Percentiles rank a stretch among this genome's conserved stretches.
phyloP scores from a whole-genome alignment of 2,888 invertebrate genomes.

The Drosophila hamatofila region DNA sequence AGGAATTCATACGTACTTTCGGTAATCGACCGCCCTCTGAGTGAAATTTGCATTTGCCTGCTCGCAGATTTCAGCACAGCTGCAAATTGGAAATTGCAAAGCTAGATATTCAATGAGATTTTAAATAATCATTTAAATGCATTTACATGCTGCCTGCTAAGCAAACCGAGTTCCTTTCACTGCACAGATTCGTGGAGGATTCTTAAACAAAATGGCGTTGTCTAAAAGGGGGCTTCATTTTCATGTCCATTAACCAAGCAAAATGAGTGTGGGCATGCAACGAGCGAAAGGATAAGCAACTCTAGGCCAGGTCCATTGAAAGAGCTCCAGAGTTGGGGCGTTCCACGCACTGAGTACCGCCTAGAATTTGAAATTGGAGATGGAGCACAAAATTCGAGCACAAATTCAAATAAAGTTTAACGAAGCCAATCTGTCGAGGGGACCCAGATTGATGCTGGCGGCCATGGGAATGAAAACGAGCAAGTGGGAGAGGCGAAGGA shows the following conservation, averaged over 20 bases:
- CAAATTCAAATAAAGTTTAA: constrained; percentile 80
- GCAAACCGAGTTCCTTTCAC: constrained; percentile 13
- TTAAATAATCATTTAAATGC: background rate
- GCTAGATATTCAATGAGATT: background rate
- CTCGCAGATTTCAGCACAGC: constrained; percentile 58
- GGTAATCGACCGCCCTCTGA: constrained; percentile 31
- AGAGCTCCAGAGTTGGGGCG: constrained; percentile 9
- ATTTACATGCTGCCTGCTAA: background rate
- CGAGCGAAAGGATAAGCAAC: constrained; percentile 71
- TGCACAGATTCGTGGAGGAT: background rate
- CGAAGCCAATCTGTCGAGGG: constrained; percentile 73
- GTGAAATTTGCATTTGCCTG: constrained; percentile 57
- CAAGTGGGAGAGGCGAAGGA: background rate
- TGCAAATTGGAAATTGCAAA: constrained; percentile 55
- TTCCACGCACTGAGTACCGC: constrained; percentile 57
- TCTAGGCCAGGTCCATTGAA: background rate
- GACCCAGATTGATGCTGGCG: constrained; percentile 36
- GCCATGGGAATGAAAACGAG: constrained; percentile 25
- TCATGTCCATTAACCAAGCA: constrained; percentile 82
- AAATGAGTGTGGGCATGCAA: constrained; percentile 66
- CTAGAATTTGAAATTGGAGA: constrained; percentile 64
- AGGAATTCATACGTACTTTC: background rate
- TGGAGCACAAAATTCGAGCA: constrained; percentile 56
- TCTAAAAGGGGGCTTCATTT: constrained; percentile 68
- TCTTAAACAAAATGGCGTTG: constrained; percentile 6